Evolutionary conservation across 1,140 invertebrate species (phyloP).

Genomic region (Gryllus bimaculatus): DNA sequence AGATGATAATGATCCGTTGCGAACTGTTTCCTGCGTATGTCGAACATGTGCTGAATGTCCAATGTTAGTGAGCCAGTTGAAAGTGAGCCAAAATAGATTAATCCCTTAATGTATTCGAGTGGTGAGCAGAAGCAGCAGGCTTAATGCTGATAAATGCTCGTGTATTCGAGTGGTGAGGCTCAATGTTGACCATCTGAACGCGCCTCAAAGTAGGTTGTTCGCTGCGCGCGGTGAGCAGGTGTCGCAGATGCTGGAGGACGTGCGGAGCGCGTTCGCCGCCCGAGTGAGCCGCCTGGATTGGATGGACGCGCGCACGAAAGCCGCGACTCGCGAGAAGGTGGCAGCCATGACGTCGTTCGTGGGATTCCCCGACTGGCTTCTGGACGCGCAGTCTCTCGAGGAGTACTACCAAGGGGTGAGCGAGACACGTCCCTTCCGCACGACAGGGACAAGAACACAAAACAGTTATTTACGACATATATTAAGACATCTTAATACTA

Average conservation of each 20-base stretch:
- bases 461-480: too few species aligned
- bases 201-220: too few species aligned
- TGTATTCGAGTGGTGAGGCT: background rate
- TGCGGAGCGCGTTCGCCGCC: conserved; percentile 58
- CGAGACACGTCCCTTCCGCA: too few species aligned
- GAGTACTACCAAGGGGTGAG: conserved; percentile 47
- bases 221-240: too few species aligned
- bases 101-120: background rate
- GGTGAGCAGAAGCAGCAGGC: conserved; percentile 25
- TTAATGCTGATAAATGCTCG: background rate
- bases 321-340: conserved; percentile 49
- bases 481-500: too few species aligned
- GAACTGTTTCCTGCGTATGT: too few species aligned
- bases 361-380: conserved; percentile 62
- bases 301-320: conserved; percentile 65
- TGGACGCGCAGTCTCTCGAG: conserved; percentile 32
- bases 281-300: conserved; percentile 59
- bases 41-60: too few species aligned
- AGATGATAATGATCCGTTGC: too few species aligned
- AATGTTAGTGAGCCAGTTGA: too few species aligned
- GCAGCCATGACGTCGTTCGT: conserved; percentile 57
- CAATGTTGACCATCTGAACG: background rate
- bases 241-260: conserved; percentile 63
- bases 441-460: too few species aligned
- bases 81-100: too few species aligned